Percentiles rank a stretch among this genome's conserved stretches.
phyloP scores from a whole-genome alignment of 2,888 invertebrate genomes.

The Macrophya annulata region DNA sequence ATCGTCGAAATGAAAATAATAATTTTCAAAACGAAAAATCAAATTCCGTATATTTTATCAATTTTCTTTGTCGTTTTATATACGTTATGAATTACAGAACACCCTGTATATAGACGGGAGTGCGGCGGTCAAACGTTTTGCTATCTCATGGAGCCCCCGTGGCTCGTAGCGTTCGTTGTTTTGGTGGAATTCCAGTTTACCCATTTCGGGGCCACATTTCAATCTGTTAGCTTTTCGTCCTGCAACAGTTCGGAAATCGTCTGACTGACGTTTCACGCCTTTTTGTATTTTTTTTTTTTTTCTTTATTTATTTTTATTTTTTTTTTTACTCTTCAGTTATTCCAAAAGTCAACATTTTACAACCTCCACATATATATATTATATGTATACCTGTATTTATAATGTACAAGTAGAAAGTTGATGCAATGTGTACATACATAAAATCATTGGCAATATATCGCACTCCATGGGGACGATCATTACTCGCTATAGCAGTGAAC shows the following conservation, averaged over 20 bases:
- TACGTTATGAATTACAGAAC: neutral
- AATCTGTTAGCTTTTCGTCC: slow-evolving; percentile 52
- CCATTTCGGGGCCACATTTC: slow-evolving; percentile 49
- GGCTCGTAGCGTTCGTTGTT: slow-evolving; percentile 39
- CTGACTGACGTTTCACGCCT: slow-evolving; percentile 13
- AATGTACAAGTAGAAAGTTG: neutral
- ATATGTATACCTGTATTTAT: neutral
- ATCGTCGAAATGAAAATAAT: neutral
- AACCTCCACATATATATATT: neutral
- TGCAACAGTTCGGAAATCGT: neutral
- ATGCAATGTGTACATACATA: neutral
- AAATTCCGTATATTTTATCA: neutral
- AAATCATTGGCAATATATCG: slow-evolving; percentile 6
- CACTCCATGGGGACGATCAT: neutral
- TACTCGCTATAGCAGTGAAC: slow-evolving; percentile 23
- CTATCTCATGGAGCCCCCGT: slow-evolving; percentile 52
- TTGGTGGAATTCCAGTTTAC: slow-evolving; percentile 48
- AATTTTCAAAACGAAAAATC: neutral
- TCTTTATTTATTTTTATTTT: too few relatives aligned
- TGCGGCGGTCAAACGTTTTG: slow-evolving; percentile 52
- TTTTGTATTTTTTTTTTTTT: neutral
- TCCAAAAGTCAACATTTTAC: neutral
- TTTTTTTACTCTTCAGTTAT: slow-evolving; percentile 13
- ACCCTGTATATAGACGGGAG: slow-evolving; percentile 39
- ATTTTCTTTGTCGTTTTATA: neutral